Evolutionary conservation across 2,113 vertebrate genomes (phyloP), one percentile per base, ranked within the genome.

Genomic region (Leiothrix lutea): DNA sequence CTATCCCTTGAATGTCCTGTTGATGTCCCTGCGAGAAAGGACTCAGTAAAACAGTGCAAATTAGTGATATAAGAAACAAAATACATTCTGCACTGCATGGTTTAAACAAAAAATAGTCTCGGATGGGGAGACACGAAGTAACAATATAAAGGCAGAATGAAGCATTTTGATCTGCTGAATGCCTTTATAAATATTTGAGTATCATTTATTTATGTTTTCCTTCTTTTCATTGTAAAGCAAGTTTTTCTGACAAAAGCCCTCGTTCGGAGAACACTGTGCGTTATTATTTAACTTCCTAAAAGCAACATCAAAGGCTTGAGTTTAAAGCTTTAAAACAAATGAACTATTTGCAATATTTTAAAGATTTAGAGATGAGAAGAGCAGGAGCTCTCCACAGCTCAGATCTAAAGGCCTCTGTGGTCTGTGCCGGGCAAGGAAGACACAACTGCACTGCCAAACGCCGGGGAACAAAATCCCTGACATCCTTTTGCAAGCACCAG

Each of bases 281-380:
- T 98, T 96, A 97, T 98, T 98, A 97, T 96, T 98, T 97, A 97
- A 98, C 96, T 98, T 98, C 96, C 82, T 80, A 98, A 98, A 96
- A 95, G 77, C 91, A 97, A 97, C 96, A 97, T 97, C 98, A 98
- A 98, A 98, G 94, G 54, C 84, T 95, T 75, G 69, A 91, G 83
- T 97, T 96, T 95, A 97, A 97, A 97, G 95, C 96, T 90, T 95
- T 97, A 72, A 94, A 96, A 96, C 94, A 91, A 96, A 80, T 84
- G 96, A 77, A 89, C 90, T 95, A 97, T 96, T 97, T 97, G 94
- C 95, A 95, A 96, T 98, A 97, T 91, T 92, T 73, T 86, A 90
- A 89, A 75, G 77, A 86, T 96, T 97, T 96, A 95, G 82, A 96
- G 96, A 95, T 81, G 84, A 97, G 87, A 97, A 94, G 91, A 97